Conservation (phyloP, 92 coral and sea anemone species). For the Hydrozoanthus gracilis region DNA sequence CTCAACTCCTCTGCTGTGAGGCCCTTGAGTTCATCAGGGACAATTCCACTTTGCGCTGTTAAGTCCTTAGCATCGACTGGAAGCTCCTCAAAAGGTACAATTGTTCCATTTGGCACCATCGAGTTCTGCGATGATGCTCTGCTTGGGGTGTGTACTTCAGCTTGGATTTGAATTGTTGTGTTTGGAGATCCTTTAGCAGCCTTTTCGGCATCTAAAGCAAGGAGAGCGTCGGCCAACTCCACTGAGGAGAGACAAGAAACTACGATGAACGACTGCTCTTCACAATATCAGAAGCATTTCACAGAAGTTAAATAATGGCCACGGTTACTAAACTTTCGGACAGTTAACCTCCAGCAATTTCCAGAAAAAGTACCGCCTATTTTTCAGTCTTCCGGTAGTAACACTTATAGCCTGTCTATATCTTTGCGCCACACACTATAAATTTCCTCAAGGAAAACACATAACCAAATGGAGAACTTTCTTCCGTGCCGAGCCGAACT, state of each 20-base stretch:
- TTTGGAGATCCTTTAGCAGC: slow-evolving; percentile 44
- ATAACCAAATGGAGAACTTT: no score
- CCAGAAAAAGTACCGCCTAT: no score
- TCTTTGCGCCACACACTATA: no score
- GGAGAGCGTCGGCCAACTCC: slow-evolving; percentile 87
- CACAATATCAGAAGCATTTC: no score
- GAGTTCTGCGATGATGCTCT: background rate
- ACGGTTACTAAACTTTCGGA: no score
- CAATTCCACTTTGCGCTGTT: slow-evolving; percentile 1
- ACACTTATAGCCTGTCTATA: no score
- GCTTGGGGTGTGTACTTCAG: slow-evolving; percentile 66
- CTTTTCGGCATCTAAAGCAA: slow-evolving; percentile 72
- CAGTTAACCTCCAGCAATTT: no score
- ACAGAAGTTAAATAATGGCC: no score
- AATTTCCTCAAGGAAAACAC: no score
- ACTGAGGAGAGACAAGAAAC: slow-evolving; percentile 47
- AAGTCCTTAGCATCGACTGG: slow-evolving; percentile 35
- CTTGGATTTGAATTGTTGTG: slow-evolving; percentile 57
- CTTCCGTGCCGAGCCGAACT: no score
- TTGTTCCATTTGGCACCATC: slow-evolving; percentile 27
- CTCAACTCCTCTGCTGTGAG: slow-evolving; percentile 40
- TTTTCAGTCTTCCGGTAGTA: no score
- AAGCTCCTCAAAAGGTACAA: slow-evolving; percentile 35
- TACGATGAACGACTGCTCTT: no score
- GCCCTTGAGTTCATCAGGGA: slow-evolving; percentile 34